These are phyloP conservation scores for Tridacna crocea DNA, from an alignment of 2,888 invertebrate genomes.

Conservation along the genomic window DNA sequence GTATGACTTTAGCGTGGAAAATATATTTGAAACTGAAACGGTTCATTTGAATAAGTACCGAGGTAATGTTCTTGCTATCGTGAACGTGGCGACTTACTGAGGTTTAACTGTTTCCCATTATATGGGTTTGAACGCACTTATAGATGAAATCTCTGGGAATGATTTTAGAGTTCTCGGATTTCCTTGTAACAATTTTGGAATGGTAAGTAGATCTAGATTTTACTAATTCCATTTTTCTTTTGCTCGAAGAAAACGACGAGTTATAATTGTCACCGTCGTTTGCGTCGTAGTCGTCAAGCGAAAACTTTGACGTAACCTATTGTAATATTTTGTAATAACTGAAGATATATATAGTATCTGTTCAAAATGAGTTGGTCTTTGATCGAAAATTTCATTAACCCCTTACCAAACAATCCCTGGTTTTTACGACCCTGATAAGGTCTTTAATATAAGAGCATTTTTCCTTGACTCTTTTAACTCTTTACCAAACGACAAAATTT, in stretches of 20 bases:
- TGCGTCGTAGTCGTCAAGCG: neutral
- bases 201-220: conserved; percentile 62
- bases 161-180: conserved; percentile 84
- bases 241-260: neutral
- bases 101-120: conserved; percentile 84
- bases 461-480: neutral
- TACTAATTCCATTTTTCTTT: neutral
- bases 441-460: too few species aligned
- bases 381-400: too few species aligned
- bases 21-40: conserved; percentile 60
- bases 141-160: conserved; percentile 76
- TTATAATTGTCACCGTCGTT: neutral
- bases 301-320: too few species aligned
- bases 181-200: conserved; percentile 85
- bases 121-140: conserved; percentile 85
- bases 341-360: too few species aligned
- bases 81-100: conserved; percentile 85
- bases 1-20: conserved; percentile 60
- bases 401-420: too few species aligned
- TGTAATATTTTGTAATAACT: too few species aligned
- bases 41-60: conserved; percentile 52
- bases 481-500: neutral
- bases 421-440: too few species aligned
- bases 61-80: conserved; percentile 80
- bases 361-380: too few species aligned